Evolutionary conservation across 2,888 invertebrate species (phyloP), one percentile per base, ranked within the genome.

Genomic region (Mythimna pallens): DNA sequence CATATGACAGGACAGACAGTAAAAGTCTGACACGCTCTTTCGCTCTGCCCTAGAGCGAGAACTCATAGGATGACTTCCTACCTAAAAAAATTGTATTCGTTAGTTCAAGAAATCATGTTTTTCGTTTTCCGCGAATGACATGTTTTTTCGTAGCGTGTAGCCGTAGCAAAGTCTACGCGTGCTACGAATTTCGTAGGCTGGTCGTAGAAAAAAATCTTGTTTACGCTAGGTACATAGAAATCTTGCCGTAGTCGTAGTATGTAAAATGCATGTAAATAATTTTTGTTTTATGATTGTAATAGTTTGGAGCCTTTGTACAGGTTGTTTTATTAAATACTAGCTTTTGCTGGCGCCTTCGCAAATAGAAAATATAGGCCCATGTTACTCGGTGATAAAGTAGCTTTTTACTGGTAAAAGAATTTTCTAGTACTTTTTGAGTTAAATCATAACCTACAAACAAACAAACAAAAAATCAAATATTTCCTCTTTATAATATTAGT

Each of bases 111-210:
- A 55, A 47, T 47, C 47, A 47, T 47, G 9, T 63, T 63, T 50
- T 8, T 20, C 2, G 12, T n/a, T 43, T 75, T 59, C 25, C 40
- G 14, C 14, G 50, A 58, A 52, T 10, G 8, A 17, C 40, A 22
- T 40, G 4, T 70, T 65, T 70, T 78, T 78, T 65, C 76, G 76
- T 76, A 76, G 76, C 61, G 54, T 71, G 76, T 73, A 78, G 52
- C 59, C 76, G 74, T 76, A 79, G 76, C 34, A 57, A 43, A 12
- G 73, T 65, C 76, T 79, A 77, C 76, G 76, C 34, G 58, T n/a
- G 65, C 76, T 77, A 77, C 76, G 76, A 65, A 79, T 62, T 61
- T 22, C 73, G 79, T 65, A 77, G 79, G 55, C 40, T 25, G 2
- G 12, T 30, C 30, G 50, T 67, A 25, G 2, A 30, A 22, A 25